A percentile compares a stretch with the other conserved stretches of the same genome.
phyloP scores from a whole-genome alignment of 2,113 vertebrate species.

The Crotalus viridis region DNA sequence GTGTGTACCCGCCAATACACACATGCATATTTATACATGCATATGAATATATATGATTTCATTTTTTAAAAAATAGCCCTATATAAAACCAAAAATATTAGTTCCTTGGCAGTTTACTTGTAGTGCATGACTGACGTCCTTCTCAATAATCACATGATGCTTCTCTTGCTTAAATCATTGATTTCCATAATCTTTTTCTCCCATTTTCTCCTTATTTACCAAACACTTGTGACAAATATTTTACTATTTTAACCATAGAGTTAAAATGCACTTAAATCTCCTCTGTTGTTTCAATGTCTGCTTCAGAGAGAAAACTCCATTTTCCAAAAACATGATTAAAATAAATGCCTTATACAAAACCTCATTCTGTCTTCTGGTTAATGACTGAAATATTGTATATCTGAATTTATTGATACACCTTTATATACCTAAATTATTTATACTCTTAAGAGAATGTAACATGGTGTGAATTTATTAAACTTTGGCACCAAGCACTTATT shows the following conservation, averaged over 20 bases:
- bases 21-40: background rate
- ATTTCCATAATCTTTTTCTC: conserved; percentile 23
- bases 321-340: conserved; percentile 53
- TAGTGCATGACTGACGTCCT: conserved; percentile 21
- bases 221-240: conserved; percentile 28
- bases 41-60: conserved; percentile 35
- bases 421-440: background rate
- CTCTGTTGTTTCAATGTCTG: conserved; percentile 54
- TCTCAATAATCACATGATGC: conserved; percentile 37
- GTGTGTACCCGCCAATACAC: background rate
- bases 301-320: conserved; percentile 44
- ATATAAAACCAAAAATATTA: conserved; percentile 49
- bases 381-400: background rate
- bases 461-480: background rate
- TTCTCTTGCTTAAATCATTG: conserved; percentile 43
- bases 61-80: conserved; percentile 35
- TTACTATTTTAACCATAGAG: conserved; percentile 42
- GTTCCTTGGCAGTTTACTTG: conserved; percentile 14
- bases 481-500: background rate
- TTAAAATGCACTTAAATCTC: conserved; percentile 46
- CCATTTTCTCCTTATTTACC: conserved; percentile 34
- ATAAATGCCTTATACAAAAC: conserved; percentile 56
- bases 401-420: background rate
- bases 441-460: background rate
- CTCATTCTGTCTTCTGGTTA: conserved; percentile 31